These are phyloP conservation scores for Aegypius monachus DNA, from an alignment of 2,113 vertebrate species.

Conservation along the genomic window DNA sequence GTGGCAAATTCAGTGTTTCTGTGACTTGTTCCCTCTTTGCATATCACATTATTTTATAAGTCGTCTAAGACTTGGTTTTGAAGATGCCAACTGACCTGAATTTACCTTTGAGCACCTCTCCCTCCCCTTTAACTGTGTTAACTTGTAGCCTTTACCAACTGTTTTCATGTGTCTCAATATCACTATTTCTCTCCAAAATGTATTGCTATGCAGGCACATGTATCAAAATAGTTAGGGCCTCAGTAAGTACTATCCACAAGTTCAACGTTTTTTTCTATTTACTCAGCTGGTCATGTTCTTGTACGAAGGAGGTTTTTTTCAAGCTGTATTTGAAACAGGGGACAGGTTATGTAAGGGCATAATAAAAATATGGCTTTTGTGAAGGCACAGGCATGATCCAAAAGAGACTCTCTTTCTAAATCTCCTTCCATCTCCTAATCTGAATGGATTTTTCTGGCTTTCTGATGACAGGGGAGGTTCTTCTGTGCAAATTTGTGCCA, in stretches of 20 bases:
- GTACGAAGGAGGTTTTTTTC: neutral
- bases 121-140: conserved; percentile 4
- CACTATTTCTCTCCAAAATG: neutral
- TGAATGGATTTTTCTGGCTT: conserved; percentile 24
- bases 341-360: conserved; percentile 58
- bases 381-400: conserved; percentile 32
- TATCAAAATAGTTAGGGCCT: conserved; percentile 48
- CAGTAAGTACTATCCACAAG: conserved; percentile 19
- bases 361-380: conserved; percentile 15
- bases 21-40: neutral
- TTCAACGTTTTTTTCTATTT: conserved; percentile 61
- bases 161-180: conserved; percentile 15
- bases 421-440: conserved; percentile 33
- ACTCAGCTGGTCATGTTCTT: conserved; percentile 63
- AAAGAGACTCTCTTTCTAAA: conserved; percentile 29
- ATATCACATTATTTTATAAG: neutral
- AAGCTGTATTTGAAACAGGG: conserved; percentile 23
- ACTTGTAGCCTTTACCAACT: neutral
- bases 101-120: conserved; percentile 15
- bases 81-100: neutral
- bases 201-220: conserved; percentile 28
- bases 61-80: neutral
- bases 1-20: conserved; percentile 28
- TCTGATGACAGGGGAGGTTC: neutral
- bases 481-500: neutral